These are phyloP conservation scores for Brachyptera putata DNA, from an alignment of 2,888 invertebrate species.

Conservation along the genomic window DNA sequence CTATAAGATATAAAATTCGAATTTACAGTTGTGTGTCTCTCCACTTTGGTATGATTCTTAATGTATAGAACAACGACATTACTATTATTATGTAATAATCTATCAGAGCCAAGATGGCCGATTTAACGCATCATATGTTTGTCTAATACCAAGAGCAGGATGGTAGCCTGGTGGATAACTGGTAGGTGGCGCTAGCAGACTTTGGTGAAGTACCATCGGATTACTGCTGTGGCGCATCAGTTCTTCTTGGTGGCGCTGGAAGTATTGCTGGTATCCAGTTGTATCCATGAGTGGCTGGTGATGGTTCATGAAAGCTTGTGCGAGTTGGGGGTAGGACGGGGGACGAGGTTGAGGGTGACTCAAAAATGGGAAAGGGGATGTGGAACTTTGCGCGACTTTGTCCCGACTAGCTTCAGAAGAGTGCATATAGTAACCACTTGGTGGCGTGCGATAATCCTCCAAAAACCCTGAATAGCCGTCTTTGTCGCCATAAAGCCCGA, in stretches of 20 bases:
- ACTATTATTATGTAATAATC: not conserved
- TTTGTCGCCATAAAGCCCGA: slow-evolving; percentile 60
- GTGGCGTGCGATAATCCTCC: slow-evolving; percentile 61
- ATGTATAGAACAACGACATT: too few species aligned
- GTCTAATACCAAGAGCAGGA: slow-evolving; percentile 61
- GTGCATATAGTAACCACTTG: slow-evolving; percentile 54
- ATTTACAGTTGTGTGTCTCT: too few species aligned
- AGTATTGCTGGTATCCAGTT: slow-evolving; percentile 64
- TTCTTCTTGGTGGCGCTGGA: slow-evolving; percentile 60
- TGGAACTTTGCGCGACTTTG: slow-evolving; percentile 47
- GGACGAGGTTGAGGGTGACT: slow-evolving; percentile 48
- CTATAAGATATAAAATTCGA: too few species aligned
- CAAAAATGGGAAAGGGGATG: slow-evolving; percentile 43
- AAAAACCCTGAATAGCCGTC: slow-evolving; percentile 54
- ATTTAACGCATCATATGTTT: slow-evolving; percentile 67
- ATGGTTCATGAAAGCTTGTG: slow-evolving; percentile 40
- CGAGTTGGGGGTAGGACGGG: slow-evolving; percentile 58
- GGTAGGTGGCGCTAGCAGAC: slow-evolving; percentile 49
- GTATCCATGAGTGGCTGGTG: slow-evolving; percentile 54
- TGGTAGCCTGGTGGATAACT: slow-evolving; percentile 56
- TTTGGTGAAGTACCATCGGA: slow-evolving; percentile 54
- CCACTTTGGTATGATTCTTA: too few species aligned
- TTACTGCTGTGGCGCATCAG: slow-evolving; percentile 56
- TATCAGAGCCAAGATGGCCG: slow-evolving; percentile 58
- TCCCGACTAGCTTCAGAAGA: slow-evolving; percentile 37